Percentiles rank a stretch among this genome's conserved stretches.
Conservation (phyloP, 2,113 vertebrate genomes). For the Pachycephala philippinensis region DNA sequence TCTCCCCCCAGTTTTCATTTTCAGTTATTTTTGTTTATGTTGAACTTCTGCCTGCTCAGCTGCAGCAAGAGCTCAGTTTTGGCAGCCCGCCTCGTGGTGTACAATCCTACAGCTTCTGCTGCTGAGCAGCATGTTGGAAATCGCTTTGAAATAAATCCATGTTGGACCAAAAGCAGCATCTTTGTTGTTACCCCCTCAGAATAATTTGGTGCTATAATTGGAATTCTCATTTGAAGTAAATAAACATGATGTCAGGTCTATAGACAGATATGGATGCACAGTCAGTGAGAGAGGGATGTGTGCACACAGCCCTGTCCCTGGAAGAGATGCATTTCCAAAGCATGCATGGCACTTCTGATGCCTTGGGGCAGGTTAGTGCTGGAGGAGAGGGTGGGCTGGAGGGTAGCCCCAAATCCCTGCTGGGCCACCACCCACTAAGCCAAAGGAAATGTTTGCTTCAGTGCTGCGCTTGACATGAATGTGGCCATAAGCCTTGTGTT, state of each 20-base stretch:
- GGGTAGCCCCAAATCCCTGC: background rate
- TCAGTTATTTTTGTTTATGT: constrained; percentile 55
- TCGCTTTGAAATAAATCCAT: constrained; percentile 37
- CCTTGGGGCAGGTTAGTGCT: background rate
- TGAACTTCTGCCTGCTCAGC: constrained; percentile 55
- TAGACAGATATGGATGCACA: background rate
- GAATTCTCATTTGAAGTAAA: constrained; percentile 33
- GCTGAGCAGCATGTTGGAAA: constrained; percentile 47
- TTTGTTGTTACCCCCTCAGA: constrained; percentile 56
- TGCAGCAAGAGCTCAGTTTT: constrained; percentile 26
- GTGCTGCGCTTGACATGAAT: background rate
- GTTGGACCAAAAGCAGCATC: constrained; percentile 35
- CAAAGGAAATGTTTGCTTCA: background rate
- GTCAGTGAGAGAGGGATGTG: background rate
- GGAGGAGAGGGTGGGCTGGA: background rate
- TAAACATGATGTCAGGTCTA: constrained; percentile 20
- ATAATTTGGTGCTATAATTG: constrained; percentile 55
- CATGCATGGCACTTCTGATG: background rate
- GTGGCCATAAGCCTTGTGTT: background rate
- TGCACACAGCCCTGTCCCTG: background rate
- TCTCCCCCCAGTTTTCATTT: constrained; percentile 22
- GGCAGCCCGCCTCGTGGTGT: constrained; percentile 51
- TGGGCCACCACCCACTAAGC: background rate
- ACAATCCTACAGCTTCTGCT: constrained; percentile 46
- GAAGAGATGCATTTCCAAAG: background rate